Conservation (phyloP, 2,797 vertebrate genomes). For the Anas flavirostris region DNA sequence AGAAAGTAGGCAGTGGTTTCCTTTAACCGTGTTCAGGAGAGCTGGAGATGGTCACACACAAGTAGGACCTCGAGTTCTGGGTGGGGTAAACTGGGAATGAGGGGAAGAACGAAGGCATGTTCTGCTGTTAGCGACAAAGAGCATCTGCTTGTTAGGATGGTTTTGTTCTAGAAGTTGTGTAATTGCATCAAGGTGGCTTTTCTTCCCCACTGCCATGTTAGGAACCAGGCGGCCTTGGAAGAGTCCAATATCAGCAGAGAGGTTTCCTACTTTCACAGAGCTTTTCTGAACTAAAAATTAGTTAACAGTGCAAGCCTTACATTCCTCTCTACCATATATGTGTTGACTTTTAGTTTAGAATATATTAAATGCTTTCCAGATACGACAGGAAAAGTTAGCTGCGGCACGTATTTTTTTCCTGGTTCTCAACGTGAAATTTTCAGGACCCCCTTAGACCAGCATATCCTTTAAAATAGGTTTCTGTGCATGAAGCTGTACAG, state of each 20-base stretch:
- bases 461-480: not conserved
- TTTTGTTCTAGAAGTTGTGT: not conserved
- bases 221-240: fast-evolving
- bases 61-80: not conserved
- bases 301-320: not conserved
- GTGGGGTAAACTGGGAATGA: not conserved
- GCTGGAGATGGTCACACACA: fast-evolving
- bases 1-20: not conserved
- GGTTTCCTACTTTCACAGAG: not conserved
- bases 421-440: not conserved
- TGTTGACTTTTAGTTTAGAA: not conserved
- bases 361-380: not conserved
- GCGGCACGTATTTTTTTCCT: not conserved
- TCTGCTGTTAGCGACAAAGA: not conserved
- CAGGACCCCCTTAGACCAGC: not conserved
- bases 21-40: not conserved
- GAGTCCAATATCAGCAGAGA: not conserved
- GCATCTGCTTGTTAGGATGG: not conserved
- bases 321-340: not conserved
- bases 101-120: not conserved
- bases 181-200: not conserved
- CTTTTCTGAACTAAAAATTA: not conserved
- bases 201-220: fast-evolving
- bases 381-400: not conserved
- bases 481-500: not conserved